Evolutionary conservation across 2,797 vertebrate genomes (phyloP).

Genomic region (Austrolebias charrua): DNA sequence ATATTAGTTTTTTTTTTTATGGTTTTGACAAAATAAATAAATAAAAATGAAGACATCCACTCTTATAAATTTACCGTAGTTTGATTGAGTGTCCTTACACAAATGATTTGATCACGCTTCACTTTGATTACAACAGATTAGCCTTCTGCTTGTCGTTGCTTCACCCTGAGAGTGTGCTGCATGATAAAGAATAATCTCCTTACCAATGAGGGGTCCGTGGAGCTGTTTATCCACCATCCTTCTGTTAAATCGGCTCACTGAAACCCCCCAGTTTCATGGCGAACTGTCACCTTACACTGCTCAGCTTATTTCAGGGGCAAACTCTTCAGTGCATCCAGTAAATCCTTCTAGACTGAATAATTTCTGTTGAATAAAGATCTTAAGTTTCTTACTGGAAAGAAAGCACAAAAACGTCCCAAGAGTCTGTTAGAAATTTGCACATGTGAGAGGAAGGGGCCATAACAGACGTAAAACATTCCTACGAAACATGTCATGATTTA

Average conservation of each 20-base stretch:
- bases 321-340: neutral
- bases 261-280: constrained; percentile 52
- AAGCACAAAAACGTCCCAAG: constrained; percentile 29
- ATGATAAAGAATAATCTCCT: constrained; percentile 73
- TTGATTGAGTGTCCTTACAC: neutral
- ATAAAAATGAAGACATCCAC: too few relatives aligned
- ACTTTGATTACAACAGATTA: constrained; percentile 47
- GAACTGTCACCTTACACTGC: constrained; percentile 19
- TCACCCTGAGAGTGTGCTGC: constrained; percentile 49
- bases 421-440: constrained; percentile 36
- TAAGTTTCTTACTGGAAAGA: constrained; percentile 57
- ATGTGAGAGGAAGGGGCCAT: constrained; percentile 9
- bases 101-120: constrained; percentile 23
- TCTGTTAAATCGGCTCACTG: constrained; percentile 64
- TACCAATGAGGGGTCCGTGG: constrained; percentile 61
- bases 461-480: constrained; percentile 51
- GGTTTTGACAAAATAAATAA: too few relatives aligned
- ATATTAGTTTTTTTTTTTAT: too few relatives aligned
- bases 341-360: neutral
- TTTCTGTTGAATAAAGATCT: constrained; percentile 3
- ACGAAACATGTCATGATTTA: constrained; percentile 58
- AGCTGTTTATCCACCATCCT: constrained; percentile 66
- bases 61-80: too few relatives aligned
- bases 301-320: constrained; percentile 15
- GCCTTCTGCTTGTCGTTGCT: constrained; percentile 30